A percentile compares a stretch with the other conserved stretches of the same genome.
These are phyloP conservation scores for Entomobrya multifasciata DNA, from an alignment of 2,888 invertebrate genomes.

Conservation along the genomic window DNA sequence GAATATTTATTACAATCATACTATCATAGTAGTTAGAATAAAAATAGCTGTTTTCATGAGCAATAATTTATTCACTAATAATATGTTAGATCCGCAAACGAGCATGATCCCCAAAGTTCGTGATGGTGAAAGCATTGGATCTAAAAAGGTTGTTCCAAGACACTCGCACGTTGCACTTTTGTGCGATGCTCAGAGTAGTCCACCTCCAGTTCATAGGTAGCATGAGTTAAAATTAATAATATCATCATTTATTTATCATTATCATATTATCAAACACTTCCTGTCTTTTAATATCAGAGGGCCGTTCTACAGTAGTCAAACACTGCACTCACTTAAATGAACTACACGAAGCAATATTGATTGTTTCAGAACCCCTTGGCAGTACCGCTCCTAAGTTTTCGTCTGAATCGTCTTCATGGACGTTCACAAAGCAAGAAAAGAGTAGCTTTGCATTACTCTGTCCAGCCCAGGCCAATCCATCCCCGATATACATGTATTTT, in stretches of 20 bases:
- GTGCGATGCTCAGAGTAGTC: conserved; percentile 79
- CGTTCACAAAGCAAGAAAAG: conserved; percentile 66
- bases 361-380: conserved; percentile 68
- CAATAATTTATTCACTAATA: no score
- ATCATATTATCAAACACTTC: not conserved
- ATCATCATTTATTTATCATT: no score
- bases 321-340: not conserved
- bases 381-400: conserved; percentile 83
- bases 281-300: not conserved
- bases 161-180: conserved; percentile 70
- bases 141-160: conserved; percentile 68
- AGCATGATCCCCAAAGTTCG: conserved; percentile 77
- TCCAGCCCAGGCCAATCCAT: conserved; percentile 78
- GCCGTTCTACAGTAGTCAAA: not conserved
- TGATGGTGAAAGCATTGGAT: conserved; percentile 77
- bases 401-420: conserved; percentile 83
- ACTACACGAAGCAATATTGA: not conserved
- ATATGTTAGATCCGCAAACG: conserved; percentile 75
- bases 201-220: conserved; percentile 78
- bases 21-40: no score
- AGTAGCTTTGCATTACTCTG: conserved; percentile 77
- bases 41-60: no score
- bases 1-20: no score
- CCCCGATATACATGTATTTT: conserved; percentile 77
- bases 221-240: no score